Percentiles rank a stretch among this genome's conserved stretches.
These are phyloP conservation scores for Elgaria multicarinata DNA, from an alignment of 2,113 vertebrate genomes.

Conservation along the genomic window DNA sequence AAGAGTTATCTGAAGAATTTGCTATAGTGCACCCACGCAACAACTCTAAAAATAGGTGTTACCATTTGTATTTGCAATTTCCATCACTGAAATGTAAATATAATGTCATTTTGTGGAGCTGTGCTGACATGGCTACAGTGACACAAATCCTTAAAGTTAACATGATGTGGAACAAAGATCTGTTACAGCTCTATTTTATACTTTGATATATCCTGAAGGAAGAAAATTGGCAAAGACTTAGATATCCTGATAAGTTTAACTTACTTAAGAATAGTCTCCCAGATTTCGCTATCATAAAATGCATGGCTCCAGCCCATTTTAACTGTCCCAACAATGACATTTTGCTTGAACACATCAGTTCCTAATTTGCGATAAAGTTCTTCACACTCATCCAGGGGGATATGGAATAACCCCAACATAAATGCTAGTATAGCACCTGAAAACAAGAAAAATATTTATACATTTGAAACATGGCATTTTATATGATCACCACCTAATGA, in stretches of 20 bases:
- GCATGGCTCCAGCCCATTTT: conserved; percentile 99
- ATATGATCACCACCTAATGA: not conserved
- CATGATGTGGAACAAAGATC: not conserved
- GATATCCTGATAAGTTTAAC: conserved; percentile 63
- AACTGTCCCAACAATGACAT: conserved; percentile 93
- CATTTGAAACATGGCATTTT: conserved; percentile 29
- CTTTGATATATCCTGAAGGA: conserved; percentile 13
- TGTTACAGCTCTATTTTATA: not conserved
- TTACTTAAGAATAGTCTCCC: conserved; percentile 96
- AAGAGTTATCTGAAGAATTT: conserved; percentile 39
- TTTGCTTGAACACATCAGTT: conserved; percentile 95
- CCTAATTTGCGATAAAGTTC: conserved; percentile 93
- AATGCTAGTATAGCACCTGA: conserved; percentile 94
- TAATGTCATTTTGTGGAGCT: not conserved
- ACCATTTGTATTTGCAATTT: not conserved
- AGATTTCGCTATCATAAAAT: conserved; percentile 94
- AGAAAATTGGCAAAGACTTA: not conserved
- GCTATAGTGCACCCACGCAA: not conserved
- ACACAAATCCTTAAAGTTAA: not conserved
- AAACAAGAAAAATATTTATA: conserved; percentile 50
- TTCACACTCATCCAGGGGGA: conserved; percentile 91
- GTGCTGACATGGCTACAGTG: not conserved
- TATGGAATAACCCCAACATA: conserved; percentile 93
- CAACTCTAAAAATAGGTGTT: not conserved
- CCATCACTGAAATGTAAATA: not conserved